These are phyloP conservation scores for Candidula unifasciata DNA, from an alignment of 2,888 invertebrate genomes.

Conservation along the genomic window DNA sequence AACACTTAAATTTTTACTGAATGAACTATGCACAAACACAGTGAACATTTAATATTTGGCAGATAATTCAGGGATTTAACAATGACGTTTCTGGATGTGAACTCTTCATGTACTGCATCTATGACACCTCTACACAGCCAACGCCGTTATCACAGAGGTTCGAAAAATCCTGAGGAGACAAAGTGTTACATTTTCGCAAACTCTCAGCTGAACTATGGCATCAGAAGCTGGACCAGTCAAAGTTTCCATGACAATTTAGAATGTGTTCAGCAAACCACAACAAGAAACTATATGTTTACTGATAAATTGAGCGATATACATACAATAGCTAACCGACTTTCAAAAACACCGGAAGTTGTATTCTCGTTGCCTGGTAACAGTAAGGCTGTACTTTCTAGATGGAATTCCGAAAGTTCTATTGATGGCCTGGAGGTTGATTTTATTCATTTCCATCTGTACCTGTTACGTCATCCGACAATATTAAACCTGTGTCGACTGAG, in stretches of 20 bases:
- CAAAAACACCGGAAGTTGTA: background rate
- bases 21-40: too few species aligned
- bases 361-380: background rate
- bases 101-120: background rate
- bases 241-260: background rate
- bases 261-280: background rate
- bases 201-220: background rate
- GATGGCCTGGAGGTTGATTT: constrained; percentile 62
- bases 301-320: too few species aligned
- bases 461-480: constrained; percentile 69
- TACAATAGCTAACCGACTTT: background rate
- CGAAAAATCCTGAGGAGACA: constrained; percentile 13
- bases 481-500: constrained; percentile 69
- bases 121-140: background rate
- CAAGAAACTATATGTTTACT: background rate
- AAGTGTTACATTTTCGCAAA: background rate
- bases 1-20: too few species aligned
- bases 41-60: too few species aligned
- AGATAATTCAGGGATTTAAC: background rate
- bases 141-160: background rate
- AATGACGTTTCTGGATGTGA: background rate
- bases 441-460: constrained; percentile 63
- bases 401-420: constrained; percentile 61
- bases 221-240: background rate
- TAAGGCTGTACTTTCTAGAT: background rate